Base-by-base conservation (phyloP, 2,113 vertebrate genomes). In the Puffinus mauretanicus region DNA sequence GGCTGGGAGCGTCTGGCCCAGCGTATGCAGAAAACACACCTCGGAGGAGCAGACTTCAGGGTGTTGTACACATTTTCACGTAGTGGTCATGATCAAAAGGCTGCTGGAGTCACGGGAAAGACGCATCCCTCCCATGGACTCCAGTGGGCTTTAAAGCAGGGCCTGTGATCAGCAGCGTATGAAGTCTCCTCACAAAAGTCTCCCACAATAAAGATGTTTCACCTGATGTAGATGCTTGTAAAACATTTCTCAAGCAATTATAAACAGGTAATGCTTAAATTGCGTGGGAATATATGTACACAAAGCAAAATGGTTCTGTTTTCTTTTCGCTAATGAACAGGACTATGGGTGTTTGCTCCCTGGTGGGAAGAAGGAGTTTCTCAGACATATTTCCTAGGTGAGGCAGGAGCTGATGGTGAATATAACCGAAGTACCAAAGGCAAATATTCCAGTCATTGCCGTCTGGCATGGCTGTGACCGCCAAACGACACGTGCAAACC, bases 231-330 rank as follows among this genome's bases (percentile, higher is more conserved):
- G 93, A 58, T 93, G 90, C 90, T 95, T 83, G 87, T 95, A 94
- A 96, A 96, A 94, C 75, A 46, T 92, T 97, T 97, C 96, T 94
- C 96, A 97, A 96, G 97, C 93, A 95, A 95, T 97, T 97, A 96
- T 85, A 91, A 93, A 70, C 95, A 95, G 89, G 93, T 94, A 95
- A 82, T 87, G 83, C 86, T 80, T 91, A 95, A 91, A 94, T 89
- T 89, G 93, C 32, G 42, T 97, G 91, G 95, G 95, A 95, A 97
- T 62, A 57, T 65, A 62, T n/a, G 16, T 51, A 84, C 69, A 86
- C 76, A 69, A 84, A 91, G 73, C 38, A 42, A 91, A 97, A 94
- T 0, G 0, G 62, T 66, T 87, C 77, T 91, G 86, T 82, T 92
- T 95, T 88, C 66, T 87, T 83, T 71, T 91, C 9, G 4, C 61